A percentile compares a stretch with the other conserved stretches of the same genome.
These are phyloP conservation scores for Monopterus albus DNA, from an alignment of 2,113 vertebrate genomes.

Conservation along the genomic window DNA sequence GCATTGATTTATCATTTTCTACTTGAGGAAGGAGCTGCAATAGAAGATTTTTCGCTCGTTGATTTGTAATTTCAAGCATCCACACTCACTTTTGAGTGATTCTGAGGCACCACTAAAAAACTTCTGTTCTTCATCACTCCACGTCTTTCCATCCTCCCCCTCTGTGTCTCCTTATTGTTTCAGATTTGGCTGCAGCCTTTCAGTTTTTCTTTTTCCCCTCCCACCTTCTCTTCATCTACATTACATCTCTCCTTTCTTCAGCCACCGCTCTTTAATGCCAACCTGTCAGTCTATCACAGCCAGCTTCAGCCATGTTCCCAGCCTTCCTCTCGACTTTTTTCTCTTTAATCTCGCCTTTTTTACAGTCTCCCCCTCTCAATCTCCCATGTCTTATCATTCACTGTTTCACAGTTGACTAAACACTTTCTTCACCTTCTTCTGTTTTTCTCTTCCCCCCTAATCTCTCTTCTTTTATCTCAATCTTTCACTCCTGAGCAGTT, in stretches of 20 bases:
- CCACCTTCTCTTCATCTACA: slow-evolving; percentile 33
- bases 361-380: slow-evolving; percentile 22
- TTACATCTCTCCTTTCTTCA: slow-evolving; percentile 30
- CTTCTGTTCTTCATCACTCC: slow-evolving; percentile 5
- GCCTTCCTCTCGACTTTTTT: slow-evolving; percentile 38
- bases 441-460: slow-evolving; percentile 49
- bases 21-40: not conserved
- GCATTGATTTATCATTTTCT: slow-evolving; percentile 36
- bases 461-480: slow-evolving; percentile 71
- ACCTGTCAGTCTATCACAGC: slow-evolving; percentile 55
- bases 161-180: slow-evolving; percentile 16
- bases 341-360: slow-evolving; percentile 52
- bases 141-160: slow-evolving; percentile 5
- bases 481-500: slow-evolving; percentile 64
- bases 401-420: slow-evolving; percentile 73
- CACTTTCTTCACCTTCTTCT: slow-evolving; percentile 60
- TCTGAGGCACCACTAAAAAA: slow-evolving; percentile 13
- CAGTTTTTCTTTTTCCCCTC: not conserved
- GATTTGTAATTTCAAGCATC: slow-evolving; percentile 13
- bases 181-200: slow-evolving; percentile 38
- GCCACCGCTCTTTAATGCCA: slow-evolving; percentile 36
- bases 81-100: slow-evolving; percentile 1
- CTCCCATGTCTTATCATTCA: slow-evolving; percentile 64
- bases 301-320: slow-evolving; percentile 52
- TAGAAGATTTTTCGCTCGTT: not conserved